Evolutionary conservation across 2,113 vertebrate species (phyloP).

Genomic region (Petroica traversi): DNA sequence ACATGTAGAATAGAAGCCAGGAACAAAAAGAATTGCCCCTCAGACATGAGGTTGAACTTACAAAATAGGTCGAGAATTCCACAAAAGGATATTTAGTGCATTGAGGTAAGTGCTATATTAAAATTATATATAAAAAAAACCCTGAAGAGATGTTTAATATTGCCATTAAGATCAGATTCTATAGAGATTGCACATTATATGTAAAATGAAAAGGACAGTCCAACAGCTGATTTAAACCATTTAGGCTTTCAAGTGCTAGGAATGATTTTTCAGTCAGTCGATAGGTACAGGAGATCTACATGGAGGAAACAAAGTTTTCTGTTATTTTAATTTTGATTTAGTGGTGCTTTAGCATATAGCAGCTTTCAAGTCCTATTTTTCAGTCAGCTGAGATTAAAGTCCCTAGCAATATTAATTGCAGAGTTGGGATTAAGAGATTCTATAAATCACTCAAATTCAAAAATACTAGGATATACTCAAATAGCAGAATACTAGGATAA

Average conservation of each 20-base stretch:
- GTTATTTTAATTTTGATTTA: conserved; percentile 60
- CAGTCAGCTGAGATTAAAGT: conserved; percentile 42
- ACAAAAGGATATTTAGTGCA: background rate
- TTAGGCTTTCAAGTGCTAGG: background rate
- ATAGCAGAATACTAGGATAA: conserved; percentile 8
- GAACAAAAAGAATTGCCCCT: background rate
- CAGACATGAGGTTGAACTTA: background rate
- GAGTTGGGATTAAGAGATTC: conserved; percentile 53
- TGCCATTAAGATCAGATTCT: background rate
- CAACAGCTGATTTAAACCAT: background rate
- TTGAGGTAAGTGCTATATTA: background rate
- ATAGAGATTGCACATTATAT: background rate
- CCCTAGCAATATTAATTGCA: conserved; percentile 49
- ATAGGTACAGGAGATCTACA: background rate
- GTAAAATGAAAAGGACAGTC: background rate
- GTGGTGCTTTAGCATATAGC: conserved; percentile 14
- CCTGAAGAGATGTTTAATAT: background rate
- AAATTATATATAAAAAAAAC: background rate
- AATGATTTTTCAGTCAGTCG: background rate
- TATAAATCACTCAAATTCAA: conserved; percentile 51
- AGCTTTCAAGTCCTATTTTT: conserved; percentile 41
- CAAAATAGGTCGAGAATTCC: background rate
- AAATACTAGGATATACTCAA: too few relatives aligned
- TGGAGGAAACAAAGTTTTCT: conserved; percentile 16
- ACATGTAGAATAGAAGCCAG: background rate